Base-by-base conservation (phyloP, 2,113 vertebrate species). In the Sinocyclocheilus grahami region DNA sequence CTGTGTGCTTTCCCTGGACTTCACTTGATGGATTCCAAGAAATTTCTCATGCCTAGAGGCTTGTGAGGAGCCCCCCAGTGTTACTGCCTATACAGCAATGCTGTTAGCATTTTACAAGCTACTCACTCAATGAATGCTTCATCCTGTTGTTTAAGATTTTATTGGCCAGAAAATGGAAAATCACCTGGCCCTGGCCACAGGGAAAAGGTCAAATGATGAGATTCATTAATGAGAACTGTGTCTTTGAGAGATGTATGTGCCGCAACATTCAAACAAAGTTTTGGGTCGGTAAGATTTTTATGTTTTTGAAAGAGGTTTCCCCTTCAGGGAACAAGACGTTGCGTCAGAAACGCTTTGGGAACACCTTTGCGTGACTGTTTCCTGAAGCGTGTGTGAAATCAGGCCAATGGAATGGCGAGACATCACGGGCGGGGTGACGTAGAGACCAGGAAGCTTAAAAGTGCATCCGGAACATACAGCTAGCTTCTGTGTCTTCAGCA, bases 11-110 rank as follows among this genome's bases (percentile, higher is more conserved):
- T 42, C 20, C 10, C 46, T 48, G 46, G 10, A 48, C 3, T 48
- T 48, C 46, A 39, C 20, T 46, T 65, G 78, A n/a, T 82, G 42
- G 80, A 82, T 82, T 82, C 16, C 62, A 51, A 48, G 37, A 69
- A 82, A 67, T 18, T 33, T 48, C 24, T 16, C 6, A 67, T 22
- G 80, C 63, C 42, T 39, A 33, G 22, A 51, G 80, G 51, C 42
- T n/a, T 69, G 62, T 82, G 42, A 82, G 51, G 51, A 69, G n/a
- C 58, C 27, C 80, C 39, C 62, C 60, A 82, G 62, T 33, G 42
- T 82, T 82, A 37, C 22, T 46, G 22, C 22, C 3, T 60, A 37
- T 63, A 24, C 12, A 67, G 60, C 12, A 82, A 48, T 46, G 42
- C 13, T 48, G 22, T n/a, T 46, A 8, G 5, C 18, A 13, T 42